Conservation (phyloP, 1,140 invertebrate species). For the Drosophila nannoptera region DNA sequence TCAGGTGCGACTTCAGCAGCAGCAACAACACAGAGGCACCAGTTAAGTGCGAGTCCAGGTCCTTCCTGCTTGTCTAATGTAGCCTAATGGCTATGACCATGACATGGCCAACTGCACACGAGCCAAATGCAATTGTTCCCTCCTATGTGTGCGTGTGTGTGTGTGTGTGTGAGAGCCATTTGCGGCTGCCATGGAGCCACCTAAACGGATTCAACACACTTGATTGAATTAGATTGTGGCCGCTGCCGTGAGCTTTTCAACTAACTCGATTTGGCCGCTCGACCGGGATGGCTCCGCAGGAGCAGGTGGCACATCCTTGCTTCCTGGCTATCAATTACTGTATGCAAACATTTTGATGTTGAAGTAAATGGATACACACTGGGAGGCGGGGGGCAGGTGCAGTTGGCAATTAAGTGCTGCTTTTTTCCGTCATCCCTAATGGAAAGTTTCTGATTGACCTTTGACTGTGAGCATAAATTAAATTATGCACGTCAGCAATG, state of each 20-base stretch:
- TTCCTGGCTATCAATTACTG: too few relatives aligned
- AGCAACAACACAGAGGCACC: not conserved
- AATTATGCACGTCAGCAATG: conserved; percentile 18
- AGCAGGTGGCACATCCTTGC: not conserved
- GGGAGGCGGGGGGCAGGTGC: conserved; percentile 4
- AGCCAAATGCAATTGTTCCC: conserved; percentile 2
- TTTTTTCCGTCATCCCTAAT: conserved; percentile 4
- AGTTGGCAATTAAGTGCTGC: conserved; percentile 1
- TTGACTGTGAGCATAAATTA: conserved; percentile 17
- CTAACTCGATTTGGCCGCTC: conserved; percentile 48
- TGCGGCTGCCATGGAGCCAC: not conserved
- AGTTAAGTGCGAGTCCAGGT: too few relatives aligned
- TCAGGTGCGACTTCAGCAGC: conserved; percentile 8
- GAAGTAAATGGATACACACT: conserved; percentile 7
- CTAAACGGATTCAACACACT: conserved; percentile 21
- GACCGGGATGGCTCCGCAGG: conserved; percentile 5
- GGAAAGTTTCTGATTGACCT: conserved; percentile 30
- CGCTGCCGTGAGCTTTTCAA: conserved; percentile 2
- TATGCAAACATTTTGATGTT: conserved; percentile 7
- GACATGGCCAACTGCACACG: conserved; percentile 39
- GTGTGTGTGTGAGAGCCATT: conserved; percentile 11
- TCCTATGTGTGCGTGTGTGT: conserved; percentile 24
- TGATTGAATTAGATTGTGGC: conserved; percentile 52
- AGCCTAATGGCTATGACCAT: conserved; percentile 42
- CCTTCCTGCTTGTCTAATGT: conserved; percentile 13